Evolutionary conservation across 2,888 invertebrate species (phyloP).

Genomic region (Mayetiola destructor): DNA sequence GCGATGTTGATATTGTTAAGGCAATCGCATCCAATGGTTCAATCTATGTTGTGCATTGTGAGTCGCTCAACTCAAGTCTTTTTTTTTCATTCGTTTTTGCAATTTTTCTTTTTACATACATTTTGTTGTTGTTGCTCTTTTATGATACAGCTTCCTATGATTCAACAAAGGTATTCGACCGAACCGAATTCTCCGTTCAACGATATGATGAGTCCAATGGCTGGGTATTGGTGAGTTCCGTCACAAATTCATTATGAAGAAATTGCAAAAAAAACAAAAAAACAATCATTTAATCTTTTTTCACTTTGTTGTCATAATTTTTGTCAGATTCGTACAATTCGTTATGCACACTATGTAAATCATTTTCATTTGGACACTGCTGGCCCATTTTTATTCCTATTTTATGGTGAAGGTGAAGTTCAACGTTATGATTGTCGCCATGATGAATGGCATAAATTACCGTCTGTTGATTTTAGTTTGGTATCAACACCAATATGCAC

Average conservation of each 20-base stretch:
- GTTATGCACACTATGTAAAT: neutral
- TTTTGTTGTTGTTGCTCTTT: no score
- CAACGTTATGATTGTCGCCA: neutral
- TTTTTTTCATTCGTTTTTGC: no score
- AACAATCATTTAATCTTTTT: neutral
- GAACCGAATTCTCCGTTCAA: constrained; percentile 1
- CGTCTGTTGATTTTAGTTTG: neutral
- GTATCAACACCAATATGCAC: no score
- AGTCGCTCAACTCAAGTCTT: neutral
- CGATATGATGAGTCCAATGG: constrained; percentile 5
- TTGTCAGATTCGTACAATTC: neutral
- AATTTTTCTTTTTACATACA: no score
- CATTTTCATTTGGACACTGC: neutral
- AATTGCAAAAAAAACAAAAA: neutral
- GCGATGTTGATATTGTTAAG: neutral
- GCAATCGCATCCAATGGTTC: neutral
- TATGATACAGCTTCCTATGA: neutral
- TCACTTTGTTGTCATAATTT: neutral
- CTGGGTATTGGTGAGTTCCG: neutral
- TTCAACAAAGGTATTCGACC: neutral
- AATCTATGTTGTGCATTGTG: neutral
- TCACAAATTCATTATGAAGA: no score
- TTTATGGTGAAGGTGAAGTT: neutral
- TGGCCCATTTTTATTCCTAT: neutral
- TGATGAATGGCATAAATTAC: constrained; percentile 1